Evolutionary conservation across 2,888 invertebrate genomes (phyloP).

Genomic region (Halictus quadricinctus): DNA sequence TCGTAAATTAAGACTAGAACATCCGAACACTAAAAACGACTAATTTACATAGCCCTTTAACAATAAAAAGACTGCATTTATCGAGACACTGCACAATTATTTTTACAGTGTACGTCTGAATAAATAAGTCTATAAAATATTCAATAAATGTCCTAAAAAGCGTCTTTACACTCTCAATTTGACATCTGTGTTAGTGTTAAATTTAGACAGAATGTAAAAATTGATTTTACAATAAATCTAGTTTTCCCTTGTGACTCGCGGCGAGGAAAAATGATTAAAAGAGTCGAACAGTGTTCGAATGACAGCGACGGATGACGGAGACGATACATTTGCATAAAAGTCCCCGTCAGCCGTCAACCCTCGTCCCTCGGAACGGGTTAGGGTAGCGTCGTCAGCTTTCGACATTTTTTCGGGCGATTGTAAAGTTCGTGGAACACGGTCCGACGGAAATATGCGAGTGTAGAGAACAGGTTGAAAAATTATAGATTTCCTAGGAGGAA

Average conservation of each 20-base stretch:
- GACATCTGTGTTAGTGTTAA: too few species aligned
- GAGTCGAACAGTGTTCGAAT: not conserved
- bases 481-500: not conserved
- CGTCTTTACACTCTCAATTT: too few species aligned
- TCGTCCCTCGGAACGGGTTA: slow-evolving; percentile 22
- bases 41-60: too few species aligned
- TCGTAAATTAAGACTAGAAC: too few species aligned
- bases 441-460: not conserved
- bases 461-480: not conserved
- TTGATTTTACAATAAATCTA: not conserved
- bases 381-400: not conserved
- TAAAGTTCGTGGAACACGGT: not conserved
- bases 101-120: too few species aligned
- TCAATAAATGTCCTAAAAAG: too few species aligned
- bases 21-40: too few species aligned
- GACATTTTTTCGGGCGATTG: not conserved
- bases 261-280: not conserved
- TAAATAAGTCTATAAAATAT: too few species aligned
- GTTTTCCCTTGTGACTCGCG: not conserved
- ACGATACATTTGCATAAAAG: slow-evolving; percentile 47
- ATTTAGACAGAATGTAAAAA: not conserved
- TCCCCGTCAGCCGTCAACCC: slow-evolving; percentile 27
- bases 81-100: too few species aligned
- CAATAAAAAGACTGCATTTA: too few species aligned
- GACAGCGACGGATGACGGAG: slow-evolving; percentile 18